Conservation (phyloP, 1,140 invertebrate genomes). For the Patella vulgata region DNA sequence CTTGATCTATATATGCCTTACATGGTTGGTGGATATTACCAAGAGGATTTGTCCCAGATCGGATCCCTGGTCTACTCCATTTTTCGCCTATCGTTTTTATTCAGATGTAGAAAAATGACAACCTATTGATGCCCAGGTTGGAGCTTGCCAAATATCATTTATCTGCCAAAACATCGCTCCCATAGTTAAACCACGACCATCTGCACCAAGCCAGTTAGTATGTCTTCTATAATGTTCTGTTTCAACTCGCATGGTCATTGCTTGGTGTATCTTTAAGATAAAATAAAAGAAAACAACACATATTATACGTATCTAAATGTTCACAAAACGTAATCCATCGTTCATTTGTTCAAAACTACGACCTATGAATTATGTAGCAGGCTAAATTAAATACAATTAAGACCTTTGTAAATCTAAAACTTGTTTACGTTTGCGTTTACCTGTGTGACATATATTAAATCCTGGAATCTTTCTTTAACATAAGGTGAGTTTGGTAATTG, state of each 20-base stretch:
- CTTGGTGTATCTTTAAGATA: slow-evolving; percentile 90
- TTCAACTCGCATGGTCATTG: slow-evolving; percentile 84
- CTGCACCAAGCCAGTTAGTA: slow-evolving; percentile 61
- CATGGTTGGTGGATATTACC: background rate
- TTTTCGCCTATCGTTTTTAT: background rate
- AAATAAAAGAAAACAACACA: too few relatives aligned
- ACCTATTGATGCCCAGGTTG: slow-evolving; percentile 82
- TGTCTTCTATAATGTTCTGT: slow-evolving; percentile 88
- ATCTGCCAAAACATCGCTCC: slow-evolving; percentile 99
- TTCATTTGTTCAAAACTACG: too few relatives aligned
- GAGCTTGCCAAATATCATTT: slow-evolving; percentile 98
- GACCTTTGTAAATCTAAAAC: background rate
- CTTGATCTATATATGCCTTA: background rate
- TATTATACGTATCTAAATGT: too few relatives aligned
- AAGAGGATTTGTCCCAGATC: background rate
- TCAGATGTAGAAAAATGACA: background rate
- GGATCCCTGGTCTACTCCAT: background rate
- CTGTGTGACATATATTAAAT: slow-evolving; percentile 66
- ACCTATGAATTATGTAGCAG: too few relatives aligned
- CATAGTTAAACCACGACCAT: slow-evolving; percentile 74
- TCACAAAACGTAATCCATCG: too few relatives aligned
- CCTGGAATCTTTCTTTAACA: slow-evolving; percentile 44
- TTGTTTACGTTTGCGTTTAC: slow-evolving; percentile 34
- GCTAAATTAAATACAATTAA: too few relatives aligned
- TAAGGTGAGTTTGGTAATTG: slow-evolving; percentile 44